A percentile compares a stretch with the other conserved stretches of the same genome.
These are phyloP conservation scores for Rhadinocentrus ornatus DNA, from an alignment of 2,797 vertebrate species.

Conservation along the genomic window DNA sequence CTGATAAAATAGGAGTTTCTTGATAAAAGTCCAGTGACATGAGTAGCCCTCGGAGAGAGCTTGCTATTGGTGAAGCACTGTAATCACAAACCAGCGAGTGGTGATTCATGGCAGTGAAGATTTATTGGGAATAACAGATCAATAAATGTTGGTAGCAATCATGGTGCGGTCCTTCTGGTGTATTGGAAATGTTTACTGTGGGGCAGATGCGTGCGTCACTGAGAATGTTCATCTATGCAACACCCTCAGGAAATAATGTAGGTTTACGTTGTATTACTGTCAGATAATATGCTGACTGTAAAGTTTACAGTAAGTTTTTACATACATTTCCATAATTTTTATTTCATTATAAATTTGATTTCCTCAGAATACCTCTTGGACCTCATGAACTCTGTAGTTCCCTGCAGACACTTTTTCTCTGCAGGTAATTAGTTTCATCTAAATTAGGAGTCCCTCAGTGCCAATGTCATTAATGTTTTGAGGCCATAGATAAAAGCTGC, in stretches of 20 bases:
- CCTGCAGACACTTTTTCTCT: constrained; percentile 37
- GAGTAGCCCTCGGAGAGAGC: no score
- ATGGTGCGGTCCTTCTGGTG: neutral
- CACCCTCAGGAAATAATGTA: constrained; percentile 36
- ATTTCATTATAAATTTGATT: constrained; percentile 17
- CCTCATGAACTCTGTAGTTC: constrained; percentile 25
- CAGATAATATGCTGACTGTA: neutral
- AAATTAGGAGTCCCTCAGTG: constrained; percentile 44
- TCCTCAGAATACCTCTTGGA: constrained; percentile 2
- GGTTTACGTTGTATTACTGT: neutral
- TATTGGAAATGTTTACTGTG: constrained; percentile 11
- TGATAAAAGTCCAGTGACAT: no score
- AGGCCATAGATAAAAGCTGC: constrained; percentile 20
- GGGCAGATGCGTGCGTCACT: constrained; percentile 30
- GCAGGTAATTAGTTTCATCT: constrained; percentile 55
- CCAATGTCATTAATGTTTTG: constrained; percentile 37
- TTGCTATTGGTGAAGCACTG: no score
- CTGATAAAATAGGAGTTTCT: no score
- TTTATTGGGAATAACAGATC: constrained; percentile 40
- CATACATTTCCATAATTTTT: neutral
- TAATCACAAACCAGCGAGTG: constrained; percentile 7
- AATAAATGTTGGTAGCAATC: constrained; percentile 22
- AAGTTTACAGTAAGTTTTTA: neutral
- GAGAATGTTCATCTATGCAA: constrained; percentile 11
- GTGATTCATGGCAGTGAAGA: constrained; percentile 20